phyloP scores from a whole-genome alignment of 2,797 vertebrate genomes.

The Philypnodon macrostomus region DNA sequence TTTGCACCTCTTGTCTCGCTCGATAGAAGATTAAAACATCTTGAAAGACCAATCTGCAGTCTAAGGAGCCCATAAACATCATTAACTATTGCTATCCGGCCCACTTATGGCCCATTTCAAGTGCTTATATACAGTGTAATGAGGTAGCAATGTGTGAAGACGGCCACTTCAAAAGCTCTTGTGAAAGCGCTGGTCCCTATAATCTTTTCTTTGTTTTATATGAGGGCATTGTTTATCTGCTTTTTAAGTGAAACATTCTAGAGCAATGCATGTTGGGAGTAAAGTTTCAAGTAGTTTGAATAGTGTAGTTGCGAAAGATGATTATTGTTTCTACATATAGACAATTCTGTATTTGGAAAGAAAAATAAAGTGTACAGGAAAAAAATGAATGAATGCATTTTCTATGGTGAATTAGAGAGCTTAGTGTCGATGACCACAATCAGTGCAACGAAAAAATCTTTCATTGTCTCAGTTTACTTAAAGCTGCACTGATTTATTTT shows the following conservation, averaged over 20 bases:
- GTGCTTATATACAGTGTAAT: conserved; percentile 78
- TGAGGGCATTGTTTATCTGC: conserved; percentile 73
- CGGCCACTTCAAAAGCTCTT: conserved; percentile 77
- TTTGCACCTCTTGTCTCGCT: conserved; percentile 38
- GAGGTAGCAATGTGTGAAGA: conserved; percentile 75
- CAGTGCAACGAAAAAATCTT: no score
- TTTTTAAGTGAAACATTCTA: conserved; percentile 68
- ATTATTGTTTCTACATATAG: no score
- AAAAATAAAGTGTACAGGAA: no score
- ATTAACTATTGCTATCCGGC: conserved; percentile 72
- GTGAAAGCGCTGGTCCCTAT: conserved; percentile 68
- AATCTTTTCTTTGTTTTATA: conserved; percentile 79
- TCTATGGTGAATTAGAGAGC: no score
- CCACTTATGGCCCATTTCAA: conserved; percentile 71
- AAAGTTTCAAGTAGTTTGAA: neutral
- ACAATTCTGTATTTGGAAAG: no score
- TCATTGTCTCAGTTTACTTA: no score
- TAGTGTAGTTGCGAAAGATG: no score
- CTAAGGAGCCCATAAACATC: conserved; percentile 68
- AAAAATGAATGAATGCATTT: no score
- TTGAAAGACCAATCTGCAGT: conserved; percentile 62
- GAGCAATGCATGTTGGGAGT: conserved; percentile 33
- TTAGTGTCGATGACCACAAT: no score
- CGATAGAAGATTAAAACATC: conserved; percentile 53
- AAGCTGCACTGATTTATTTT: no score